A percentile compares a stretch with the other conserved stretches of the same genome.
These are phyloP conservation scores for Syrmaticus mikado DNA, from an alignment of 2,113 vertebrate genomes.

Conservation along the genomic window DNA sequence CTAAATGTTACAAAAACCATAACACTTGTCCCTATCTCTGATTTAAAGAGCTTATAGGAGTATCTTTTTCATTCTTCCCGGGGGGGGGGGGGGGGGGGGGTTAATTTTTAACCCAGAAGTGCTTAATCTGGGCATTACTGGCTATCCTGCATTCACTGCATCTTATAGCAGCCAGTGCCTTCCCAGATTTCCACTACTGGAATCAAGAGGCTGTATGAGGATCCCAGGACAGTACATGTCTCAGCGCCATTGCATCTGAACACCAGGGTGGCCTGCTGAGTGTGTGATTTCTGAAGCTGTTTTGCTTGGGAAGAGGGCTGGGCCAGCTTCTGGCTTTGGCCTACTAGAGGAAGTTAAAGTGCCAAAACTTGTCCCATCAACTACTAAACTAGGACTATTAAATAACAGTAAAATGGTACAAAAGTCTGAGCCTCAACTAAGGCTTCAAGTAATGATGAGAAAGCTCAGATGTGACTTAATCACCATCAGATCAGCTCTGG, in stretches of 20 bases:
- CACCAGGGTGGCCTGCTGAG: neutral
- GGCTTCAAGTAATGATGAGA: neutral
- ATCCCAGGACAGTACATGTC: accelerated
- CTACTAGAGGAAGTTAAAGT: neutral
- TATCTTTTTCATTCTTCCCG: neutral
- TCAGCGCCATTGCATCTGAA: neutral
- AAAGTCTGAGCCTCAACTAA: neutral
- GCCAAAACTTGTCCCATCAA: neutral
- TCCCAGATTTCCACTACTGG: neutral
- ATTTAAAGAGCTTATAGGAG: neutral
- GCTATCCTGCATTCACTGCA: neutral
- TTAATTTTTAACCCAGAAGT: neutral
- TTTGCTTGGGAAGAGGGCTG: neutral
- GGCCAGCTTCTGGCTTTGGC: neutral
- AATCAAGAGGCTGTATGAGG: accelerated
- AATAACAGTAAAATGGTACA: neutral
- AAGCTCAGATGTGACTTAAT: neutral
- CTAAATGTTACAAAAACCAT: neutral
- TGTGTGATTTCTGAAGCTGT: neutral
- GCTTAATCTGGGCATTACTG: neutral
- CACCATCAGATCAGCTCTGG: neutral
- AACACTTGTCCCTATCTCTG: neutral
- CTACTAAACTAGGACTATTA: too few relatives aligned
- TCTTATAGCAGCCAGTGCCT: neutral
- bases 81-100: too few relatives aligned